phyloP scores from a whole-genome alignment of 2,888 invertebrate genomes.

The Diaphora mendica region DNA sequence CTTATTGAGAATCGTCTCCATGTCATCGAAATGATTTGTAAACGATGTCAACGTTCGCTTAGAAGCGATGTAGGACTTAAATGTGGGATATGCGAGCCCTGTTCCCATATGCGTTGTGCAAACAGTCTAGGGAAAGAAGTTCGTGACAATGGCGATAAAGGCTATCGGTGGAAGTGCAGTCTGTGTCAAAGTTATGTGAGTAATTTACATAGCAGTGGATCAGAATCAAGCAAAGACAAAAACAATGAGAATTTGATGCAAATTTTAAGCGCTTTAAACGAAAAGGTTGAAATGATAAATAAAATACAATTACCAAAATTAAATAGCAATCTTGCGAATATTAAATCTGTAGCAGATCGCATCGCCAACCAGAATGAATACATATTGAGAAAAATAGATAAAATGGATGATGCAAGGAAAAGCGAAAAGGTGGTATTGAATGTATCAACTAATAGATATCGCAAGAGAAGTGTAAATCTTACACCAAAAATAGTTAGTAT shows the following conservation, averaged over 20 bases:
- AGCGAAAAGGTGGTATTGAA: conserved; percentile 32
- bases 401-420: conserved; percentile 53
- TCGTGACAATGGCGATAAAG: conserved; percentile 62
- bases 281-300: conserved; percentile 74
- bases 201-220: conserved; percentile 34
- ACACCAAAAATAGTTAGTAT: conserved; percentile 38
- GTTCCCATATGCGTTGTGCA: conserved; percentile 58
- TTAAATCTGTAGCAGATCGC: conserved; percentile 65
- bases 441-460: conserved; percentile 44
- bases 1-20: neutral
- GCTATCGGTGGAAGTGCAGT: conserved; percentile 69
- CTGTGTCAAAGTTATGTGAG: conserved; percentile 62
- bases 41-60: conserved; percentile 62
- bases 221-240: conserved; percentile 41
- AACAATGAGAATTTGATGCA: conserved; percentile 47
- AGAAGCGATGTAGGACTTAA: conserved; percentile 59
- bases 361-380: conserved; percentile 70
- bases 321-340: conserved; percentile 64
- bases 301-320: conserved; percentile 76
- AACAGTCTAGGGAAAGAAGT: conserved; percentile 46
- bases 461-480: conserved; percentile 57
- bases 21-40: conserved; percentile 63
- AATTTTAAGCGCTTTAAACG: conserved; percentile 60
- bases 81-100: conserved; percentile 62
- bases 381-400: conserved; percentile 63